Evolutionary conservation across 2,113 vertebrate species (phyloP).

Genomic region (Pongo pygmaeus): DNA sequence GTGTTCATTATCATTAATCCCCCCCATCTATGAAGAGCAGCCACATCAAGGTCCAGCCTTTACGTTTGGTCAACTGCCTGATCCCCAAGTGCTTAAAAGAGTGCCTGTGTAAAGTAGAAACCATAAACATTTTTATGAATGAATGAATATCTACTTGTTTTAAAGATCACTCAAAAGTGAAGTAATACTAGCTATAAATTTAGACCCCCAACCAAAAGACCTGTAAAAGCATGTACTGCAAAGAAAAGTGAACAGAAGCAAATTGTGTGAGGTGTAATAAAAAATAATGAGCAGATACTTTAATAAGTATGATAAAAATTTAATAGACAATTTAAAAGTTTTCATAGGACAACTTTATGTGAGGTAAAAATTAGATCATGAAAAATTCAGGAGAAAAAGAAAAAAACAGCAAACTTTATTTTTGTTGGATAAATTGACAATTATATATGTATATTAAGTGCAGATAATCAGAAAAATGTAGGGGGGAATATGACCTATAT

Average conservation of each 20-base stretch:
- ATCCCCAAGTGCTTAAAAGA: neutral
- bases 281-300: neutral
- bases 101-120: neutral
- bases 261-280: neutral
- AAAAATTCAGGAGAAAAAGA: neutral
- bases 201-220: neutral
- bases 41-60: neutral
- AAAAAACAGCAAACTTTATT: neutral
- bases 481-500: neutral
- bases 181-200: neutral
- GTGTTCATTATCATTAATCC: neutral
- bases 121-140: neutral
- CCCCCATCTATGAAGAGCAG: neutral
- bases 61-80: neutral
- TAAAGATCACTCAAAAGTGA: neutral
- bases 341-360: neutral
- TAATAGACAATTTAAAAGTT: neutral
- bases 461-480: neutral
- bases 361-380: neutral
- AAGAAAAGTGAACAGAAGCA: neutral
- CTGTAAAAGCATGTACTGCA: neutral
- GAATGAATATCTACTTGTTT: neutral
- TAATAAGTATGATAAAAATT: neutral
- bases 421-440: neutral
- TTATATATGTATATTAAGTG: neutral